A percentile compares a stretch with the other conserved stretches of the same genome.
Evolutionary conservation across 2,797 vertebrate genomes (phyloP).

Genomic region (Megaceryle alcyon): DNA sequence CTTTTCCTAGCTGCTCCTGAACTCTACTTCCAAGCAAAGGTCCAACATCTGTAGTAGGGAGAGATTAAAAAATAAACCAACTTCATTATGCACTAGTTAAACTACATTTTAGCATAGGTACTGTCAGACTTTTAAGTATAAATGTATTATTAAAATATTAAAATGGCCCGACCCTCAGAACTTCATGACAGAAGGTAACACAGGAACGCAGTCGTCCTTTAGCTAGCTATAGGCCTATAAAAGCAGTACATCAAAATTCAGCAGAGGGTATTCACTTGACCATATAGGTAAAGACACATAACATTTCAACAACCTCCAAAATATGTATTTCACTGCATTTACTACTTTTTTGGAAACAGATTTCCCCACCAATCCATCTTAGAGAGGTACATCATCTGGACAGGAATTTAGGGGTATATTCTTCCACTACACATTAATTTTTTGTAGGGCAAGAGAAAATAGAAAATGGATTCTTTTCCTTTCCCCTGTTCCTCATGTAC

Average conservation of each 20-base stretch:
- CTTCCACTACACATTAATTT: background rate
- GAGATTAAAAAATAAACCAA: background rate
- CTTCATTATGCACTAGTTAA: background rate
- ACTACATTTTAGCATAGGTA: background rate
- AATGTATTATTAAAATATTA: background rate
- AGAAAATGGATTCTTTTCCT: background rate
- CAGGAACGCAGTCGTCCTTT: background rate
- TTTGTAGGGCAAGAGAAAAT: background rate
- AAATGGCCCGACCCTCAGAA: background rate
- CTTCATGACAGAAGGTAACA: background rate
- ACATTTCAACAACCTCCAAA: background rate
- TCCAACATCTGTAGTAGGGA: constrained; percentile 83
- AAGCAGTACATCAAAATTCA: background rate
- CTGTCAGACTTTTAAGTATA: background rate
- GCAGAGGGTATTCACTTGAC: background rate
- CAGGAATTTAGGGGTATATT: background rate
- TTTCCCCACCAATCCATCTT: background rate
- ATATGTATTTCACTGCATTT: background rate
- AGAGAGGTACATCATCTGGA: background rate
- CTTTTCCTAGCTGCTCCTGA: constrained; percentile 83
- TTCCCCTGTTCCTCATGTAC: background rate
- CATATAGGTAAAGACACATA: background rate
- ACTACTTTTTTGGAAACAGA: background rate
- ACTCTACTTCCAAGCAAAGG: constrained; percentile 87
- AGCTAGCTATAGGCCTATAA: background rate